These are phyloP conservation scores for Macrochelys suwanniensis DNA, from an alignment of 2,797 vertebrate species.

Conservation along the genomic window DNA sequence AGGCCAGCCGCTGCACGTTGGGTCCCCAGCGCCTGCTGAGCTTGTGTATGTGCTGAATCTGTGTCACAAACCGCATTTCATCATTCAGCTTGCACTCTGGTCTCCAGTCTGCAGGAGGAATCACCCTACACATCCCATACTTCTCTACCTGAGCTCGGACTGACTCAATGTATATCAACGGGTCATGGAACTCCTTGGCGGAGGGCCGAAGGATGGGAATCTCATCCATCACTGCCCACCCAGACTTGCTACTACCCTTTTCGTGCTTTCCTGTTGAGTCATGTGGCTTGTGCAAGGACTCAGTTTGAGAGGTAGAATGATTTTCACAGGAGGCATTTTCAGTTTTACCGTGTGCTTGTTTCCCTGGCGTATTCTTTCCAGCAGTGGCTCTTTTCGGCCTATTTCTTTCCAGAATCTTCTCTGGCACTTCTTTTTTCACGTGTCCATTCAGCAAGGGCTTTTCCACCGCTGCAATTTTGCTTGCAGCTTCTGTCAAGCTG, in stretches of 20 bases:
- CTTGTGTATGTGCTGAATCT: conserved; percentile 99
- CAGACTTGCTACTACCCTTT: conserved; percentile 85
- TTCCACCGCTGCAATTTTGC: conserved; percentile 88
- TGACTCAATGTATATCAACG: conserved; percentile 94
- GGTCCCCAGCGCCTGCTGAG: conserved; percentile 98
- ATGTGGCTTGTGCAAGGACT: conserved; percentile 89
- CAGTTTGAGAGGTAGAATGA: conserved; percentile 92
- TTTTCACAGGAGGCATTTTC: conserved; percentile 90
- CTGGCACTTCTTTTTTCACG: conserved; percentile 86
- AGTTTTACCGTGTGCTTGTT: conserved; percentile 94
- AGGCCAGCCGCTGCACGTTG: conserved; percentile 97
- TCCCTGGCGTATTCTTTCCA: conserved; percentile 92
- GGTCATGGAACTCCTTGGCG: conserved; percentile 96
- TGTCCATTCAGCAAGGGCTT: conserved; percentile 90
- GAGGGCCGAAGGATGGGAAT: conserved; percentile 91
- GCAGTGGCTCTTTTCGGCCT: conserved; percentile 93
- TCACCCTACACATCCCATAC: conserved; percentile 94
- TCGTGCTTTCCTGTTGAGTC: conserved; percentile 87
- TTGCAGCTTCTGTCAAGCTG: conserved; percentile 87
- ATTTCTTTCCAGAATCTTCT: conserved; percentile 90
- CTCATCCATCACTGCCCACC: conserved; percentile 91
- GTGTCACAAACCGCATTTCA: conserved; percentile 99
- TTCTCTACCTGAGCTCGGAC: conserved; percentile 93
- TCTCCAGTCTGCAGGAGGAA: conserved; percentile 96
- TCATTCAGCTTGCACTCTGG: conserved; percentile 99